phyloP scores from a whole-genome alignment of 2,888 invertebrate species.

The Lissocephala sabroskyi region DNA sequence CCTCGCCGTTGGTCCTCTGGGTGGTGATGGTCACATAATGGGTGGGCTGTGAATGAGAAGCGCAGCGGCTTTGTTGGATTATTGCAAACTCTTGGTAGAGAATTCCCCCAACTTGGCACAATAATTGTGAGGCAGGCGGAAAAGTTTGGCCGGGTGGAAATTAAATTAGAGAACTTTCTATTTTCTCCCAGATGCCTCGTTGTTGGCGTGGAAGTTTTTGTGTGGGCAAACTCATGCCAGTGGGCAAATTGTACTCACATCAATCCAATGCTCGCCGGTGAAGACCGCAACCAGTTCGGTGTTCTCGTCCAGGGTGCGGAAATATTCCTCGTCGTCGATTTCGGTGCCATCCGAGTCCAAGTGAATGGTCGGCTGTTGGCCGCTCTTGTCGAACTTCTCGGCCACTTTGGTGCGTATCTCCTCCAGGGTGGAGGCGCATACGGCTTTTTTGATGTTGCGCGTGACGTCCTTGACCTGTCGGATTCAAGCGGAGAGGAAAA shows the following conservation, averaged over 20 bases:
- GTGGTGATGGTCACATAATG: constrained; percentile 70
- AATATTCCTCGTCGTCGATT: constrained; percentile 96
- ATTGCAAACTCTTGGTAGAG: too few species aligned
- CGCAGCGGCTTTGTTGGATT: too few species aligned
- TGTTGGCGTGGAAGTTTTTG: too few species aligned
- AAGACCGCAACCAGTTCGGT: constrained; percentile 88
- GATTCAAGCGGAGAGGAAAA: neutral
- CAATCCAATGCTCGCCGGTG: constrained; percentile 83
- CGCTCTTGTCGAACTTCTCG: constrained; percentile 80
- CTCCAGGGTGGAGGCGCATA: constrained; percentile 85
- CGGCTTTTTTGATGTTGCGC: constrained; percentile 86
- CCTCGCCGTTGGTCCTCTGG: neutral
- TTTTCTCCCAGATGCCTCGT: too few species aligned
- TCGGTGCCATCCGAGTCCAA: constrained; percentile 95
- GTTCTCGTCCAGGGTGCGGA: constrained; percentile 90
- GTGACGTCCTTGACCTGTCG: constrained; percentile 77
- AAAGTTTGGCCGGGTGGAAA: too few species aligned
- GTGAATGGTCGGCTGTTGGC: constrained; percentile 82
- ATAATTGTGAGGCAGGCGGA: neutral
- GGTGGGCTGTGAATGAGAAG: constrained; percentile 70
- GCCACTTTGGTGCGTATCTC: constrained; percentile 84
- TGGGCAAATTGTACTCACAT: constrained; percentile 69
- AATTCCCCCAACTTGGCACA: constrained; percentile 2
- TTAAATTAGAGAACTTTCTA: too few species aligned
- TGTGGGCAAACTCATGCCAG: too few species aligned